A percentile compares a stretch with the other conserved stretches of the same genome.
Evolutionary conservation across 1,140 invertebrate species (phyloP).

Genomic region (Ditylenchus dipsaci): DNA sequence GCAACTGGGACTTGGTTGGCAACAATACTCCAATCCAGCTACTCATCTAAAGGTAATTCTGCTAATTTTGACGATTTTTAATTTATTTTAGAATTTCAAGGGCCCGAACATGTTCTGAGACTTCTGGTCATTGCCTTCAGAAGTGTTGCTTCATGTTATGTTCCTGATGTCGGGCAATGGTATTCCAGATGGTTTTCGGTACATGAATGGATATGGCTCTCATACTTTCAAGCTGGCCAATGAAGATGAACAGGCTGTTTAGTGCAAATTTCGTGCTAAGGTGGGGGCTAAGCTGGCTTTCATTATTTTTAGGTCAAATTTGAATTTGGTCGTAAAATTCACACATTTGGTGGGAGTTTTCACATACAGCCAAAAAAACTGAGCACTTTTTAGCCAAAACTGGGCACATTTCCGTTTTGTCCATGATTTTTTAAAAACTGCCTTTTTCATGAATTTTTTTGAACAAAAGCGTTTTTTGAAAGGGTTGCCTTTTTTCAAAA

Average conservation of each 20-base stretch:
- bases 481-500: no score
- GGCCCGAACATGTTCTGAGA: slow-evolving; percentile 71
- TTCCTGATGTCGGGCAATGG: slow-evolving; percentile 85
- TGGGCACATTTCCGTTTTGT: no score
- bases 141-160: slow-evolving; percentile 78
- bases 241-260: slow-evolving; percentile 71
- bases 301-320: no score
- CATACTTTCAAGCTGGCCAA: slow-evolving; percentile 92
- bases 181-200: slow-evolving; percentile 74
- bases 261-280: slow-evolving; percentile 89
- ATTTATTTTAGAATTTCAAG: not conserved
- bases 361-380: no score
- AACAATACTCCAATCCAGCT: slow-evolving; percentile 87
- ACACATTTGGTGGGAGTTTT: no score
- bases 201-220: slow-evolving; percentile 92
- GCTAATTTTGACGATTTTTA: not conserved
- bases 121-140: slow-evolving; percentile 80
- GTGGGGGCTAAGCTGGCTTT: no score
- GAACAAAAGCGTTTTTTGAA: no score
- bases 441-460: no score
- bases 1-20: slow-evolving; percentile 83
- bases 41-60: slow-evolving; percentile 75
- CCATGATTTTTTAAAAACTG: no score
- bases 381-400: no score
- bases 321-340: no score